A percentile compares a stretch with the other conserved stretches of the same genome.
These are phyloP conservation scores for Hirundichthys speculiger DNA, from an alignment of 2,113 vertebrate genomes.

Conservation along the genomic window DNA sequence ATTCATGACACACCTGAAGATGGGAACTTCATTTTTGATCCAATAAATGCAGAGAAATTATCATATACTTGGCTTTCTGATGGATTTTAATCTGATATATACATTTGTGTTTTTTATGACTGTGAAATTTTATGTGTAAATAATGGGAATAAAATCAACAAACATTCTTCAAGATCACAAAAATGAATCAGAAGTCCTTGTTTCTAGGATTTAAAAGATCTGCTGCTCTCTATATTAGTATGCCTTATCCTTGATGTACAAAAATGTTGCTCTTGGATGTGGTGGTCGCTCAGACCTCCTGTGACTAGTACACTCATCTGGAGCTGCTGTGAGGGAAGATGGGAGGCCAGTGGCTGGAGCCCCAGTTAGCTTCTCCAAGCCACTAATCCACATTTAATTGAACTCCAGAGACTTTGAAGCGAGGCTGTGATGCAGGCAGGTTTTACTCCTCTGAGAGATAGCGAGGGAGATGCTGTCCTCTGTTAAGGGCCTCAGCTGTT, in stretches of 20 bases:
- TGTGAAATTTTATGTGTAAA: too few relatives aligned
- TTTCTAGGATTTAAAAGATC: too few relatives aligned
- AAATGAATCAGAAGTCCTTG: neutral
- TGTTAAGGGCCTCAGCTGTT: constrained; percentile 84
- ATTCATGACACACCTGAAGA: constrained; percentile 30
- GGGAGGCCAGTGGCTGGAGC: constrained; percentile 78
- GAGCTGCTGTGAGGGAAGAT: constrained; percentile 83
- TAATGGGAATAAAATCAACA: too few relatives aligned
- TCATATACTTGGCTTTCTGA: too few relatives aligned
- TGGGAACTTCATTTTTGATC: constrained; percentile 70
- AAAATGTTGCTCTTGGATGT: constrained; percentile 55
- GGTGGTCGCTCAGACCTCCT: constrained; percentile 78
- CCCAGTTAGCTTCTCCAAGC: constrained; percentile 67
- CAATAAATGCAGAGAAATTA: constrained; percentile 49
- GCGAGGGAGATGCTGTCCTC: constrained; percentile 65
- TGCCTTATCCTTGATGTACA: neutral
- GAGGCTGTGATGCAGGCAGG: constrained; percentile 85
- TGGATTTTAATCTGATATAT: too few relatives aligned
- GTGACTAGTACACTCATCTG: constrained; percentile 80
- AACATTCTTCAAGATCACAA: neutral
- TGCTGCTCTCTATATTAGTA: neutral
- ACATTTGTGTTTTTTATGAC: too few relatives aligned
- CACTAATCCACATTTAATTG: constrained; percentile 99
- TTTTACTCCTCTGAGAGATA: constrained; percentile 73
- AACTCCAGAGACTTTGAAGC: constrained; percentile 99